A percentile compares a stretch with the other conserved stretches of the same genome.
Conservation (phyloP, 2,113 vertebrate genomes). For the Lycaon pictus region DNA sequence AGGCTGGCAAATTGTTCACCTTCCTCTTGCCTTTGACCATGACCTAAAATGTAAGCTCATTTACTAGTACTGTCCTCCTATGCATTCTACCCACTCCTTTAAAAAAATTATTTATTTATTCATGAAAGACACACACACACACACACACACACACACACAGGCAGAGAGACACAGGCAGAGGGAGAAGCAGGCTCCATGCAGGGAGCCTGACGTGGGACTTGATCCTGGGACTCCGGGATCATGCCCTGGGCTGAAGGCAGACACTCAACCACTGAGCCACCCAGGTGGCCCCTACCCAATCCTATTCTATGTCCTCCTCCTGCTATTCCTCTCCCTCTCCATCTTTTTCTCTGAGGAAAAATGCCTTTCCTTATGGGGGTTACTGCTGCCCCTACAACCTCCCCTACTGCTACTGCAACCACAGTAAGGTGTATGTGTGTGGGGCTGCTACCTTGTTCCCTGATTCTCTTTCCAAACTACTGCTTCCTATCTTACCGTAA, state of each 20-base stretch:
- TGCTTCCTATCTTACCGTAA: not conserved
- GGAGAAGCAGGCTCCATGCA: no score
- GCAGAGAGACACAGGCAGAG: no score
- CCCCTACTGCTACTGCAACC: not conserved
- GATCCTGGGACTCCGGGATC: no score
- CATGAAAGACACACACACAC: no score
- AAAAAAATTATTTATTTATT: no score
- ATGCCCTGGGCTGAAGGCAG: no score
- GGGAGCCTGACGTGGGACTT: no score
- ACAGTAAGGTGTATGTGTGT: no score
- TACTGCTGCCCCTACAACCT: not conserved
- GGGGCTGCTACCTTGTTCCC: not conserved
- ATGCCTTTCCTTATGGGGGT: not conserved
- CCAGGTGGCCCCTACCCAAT: no score
- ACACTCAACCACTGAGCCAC: no score
- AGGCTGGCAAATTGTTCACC: not conserved
- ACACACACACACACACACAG: no score
- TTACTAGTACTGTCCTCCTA: not conserved
- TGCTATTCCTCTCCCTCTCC: not conserved
- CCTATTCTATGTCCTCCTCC: not conserved
- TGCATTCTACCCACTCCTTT: fast-evolving
- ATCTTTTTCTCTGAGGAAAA: not conserved
- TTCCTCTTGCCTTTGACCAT: not conserved
- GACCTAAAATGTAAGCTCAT: not conserved
- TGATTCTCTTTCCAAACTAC: no score